These are phyloP conservation scores for Mastigias papua DNA, from an alignment of 30 jellyfish, hydroid and myxozoan genomes.

Conservation along the genomic window DNA sequence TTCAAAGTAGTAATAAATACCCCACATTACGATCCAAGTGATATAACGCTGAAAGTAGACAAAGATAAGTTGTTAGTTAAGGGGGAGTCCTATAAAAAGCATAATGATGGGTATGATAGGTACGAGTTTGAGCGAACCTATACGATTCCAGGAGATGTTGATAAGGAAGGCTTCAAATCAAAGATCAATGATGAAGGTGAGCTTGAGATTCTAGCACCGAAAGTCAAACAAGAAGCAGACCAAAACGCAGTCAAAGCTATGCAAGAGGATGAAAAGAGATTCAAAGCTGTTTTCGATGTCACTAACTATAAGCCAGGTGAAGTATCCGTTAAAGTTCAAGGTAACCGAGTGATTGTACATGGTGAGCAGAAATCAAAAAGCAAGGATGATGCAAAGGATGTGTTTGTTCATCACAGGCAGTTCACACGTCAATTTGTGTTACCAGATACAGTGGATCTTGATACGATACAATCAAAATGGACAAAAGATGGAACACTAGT, in stretches of 20 bases:
- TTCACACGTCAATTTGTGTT: constrained; percentile 38
- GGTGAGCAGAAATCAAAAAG: constrained; percentile 62
- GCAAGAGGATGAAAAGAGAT: constrained; percentile 29
- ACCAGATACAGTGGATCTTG: constrained; percentile 54
- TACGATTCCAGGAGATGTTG: no score
- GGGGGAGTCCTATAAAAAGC: constrained; percentile 72
- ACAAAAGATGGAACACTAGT: constrained; percentile 57
- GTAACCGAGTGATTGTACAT: constrained; percentile 20
- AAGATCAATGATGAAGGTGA: constrained; percentile 66
- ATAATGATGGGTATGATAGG: constrained; percentile 68
- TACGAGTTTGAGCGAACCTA: constrained; percentile 81
- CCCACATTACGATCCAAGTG: constrained; percentile 1
- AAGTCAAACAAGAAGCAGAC: constrained; percentile 32
- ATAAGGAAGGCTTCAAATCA: constrained; percentile 64
- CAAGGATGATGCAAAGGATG: constrained; percentile 42
- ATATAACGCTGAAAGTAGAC: constrained; percentile 9
- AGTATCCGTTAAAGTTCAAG: constrained; percentile 73
- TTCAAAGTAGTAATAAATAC: neutral
- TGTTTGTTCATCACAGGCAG: constrained; percentile 57
- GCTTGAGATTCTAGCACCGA: no score
- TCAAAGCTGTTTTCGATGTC: constrained; percentile 47
- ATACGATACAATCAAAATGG: constrained; percentile 34
- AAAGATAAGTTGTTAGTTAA: constrained; percentile 46
- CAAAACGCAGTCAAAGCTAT: neutral
- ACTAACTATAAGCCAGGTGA: constrained; percentile 73